Evolutionary conservation across 1,140 invertebrate species (phyloP).

Genomic region (Zaprionus africanus): DNA sequence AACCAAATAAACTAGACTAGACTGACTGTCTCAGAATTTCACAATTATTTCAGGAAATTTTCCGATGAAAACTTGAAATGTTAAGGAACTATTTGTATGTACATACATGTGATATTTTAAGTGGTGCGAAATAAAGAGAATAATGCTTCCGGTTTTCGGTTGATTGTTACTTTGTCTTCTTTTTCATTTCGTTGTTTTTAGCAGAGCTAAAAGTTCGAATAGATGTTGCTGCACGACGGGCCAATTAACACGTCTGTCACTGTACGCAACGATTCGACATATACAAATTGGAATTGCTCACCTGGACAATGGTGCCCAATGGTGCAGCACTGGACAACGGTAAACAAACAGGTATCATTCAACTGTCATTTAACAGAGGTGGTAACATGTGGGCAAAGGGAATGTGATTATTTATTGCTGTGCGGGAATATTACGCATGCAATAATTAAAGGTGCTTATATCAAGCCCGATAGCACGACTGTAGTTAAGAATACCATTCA

Average conservation of each 20-base stretch:
- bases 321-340: neutral
- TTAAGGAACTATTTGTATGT: neutral
- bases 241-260: slow-evolving; percentile 38
- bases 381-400: neutral
- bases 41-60: neutral
- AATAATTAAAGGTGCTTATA: neutral
- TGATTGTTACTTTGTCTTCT: neutral
- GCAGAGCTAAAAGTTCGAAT: slow-evolving; percentile 3
- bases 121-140: neutral
- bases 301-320: neutral
- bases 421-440: neutral
- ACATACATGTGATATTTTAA: neutral
- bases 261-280: slow-evolving; percentile 1
- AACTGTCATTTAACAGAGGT: neutral
- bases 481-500: slow-evolving; percentile 33
- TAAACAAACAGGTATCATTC: neutral
- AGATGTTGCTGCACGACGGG: slow-evolving; percentile 16
- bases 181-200: neutral
- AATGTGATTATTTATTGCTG: neutral
- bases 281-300: neutral
- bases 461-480: slow-evolving; percentile 16
- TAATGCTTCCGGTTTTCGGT: slow-evolving; percentile 23
- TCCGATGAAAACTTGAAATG: neutral
- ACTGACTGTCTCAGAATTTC: too few relatives aligned
- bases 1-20: too few relatives aligned